Conservation (phyloP, 2,797 vertebrate species). For the Coendou prehensilis region DNA sequence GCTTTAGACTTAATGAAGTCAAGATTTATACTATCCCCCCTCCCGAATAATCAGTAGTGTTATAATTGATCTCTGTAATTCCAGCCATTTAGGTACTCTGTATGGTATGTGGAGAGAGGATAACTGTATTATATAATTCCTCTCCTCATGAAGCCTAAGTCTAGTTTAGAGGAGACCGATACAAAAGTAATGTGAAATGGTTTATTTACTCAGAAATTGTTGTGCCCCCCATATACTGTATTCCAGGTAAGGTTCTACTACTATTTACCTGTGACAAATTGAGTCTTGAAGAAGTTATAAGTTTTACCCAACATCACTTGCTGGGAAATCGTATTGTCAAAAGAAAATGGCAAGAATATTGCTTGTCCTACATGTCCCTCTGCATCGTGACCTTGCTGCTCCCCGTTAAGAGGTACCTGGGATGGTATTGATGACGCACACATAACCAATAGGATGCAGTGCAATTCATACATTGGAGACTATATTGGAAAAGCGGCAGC, state of each 20-base stretch:
- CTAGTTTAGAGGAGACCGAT: neutral
- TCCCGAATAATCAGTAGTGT: neutral
- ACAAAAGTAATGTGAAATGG: neutral
- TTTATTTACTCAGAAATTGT: neutral
- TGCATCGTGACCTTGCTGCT: neutral
- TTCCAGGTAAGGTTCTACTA: neutral
- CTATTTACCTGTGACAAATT: neutral
- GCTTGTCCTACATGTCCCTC: neutral
- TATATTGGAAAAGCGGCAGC: neutral
- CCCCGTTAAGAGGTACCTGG: neutral
- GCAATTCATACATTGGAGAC: neutral
- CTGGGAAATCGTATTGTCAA: neutral
- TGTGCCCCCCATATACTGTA: too few relatives aligned
- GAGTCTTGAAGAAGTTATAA: neutral
- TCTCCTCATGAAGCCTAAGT: neutral
- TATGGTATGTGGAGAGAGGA: neutral
- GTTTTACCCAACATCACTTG: neutral
- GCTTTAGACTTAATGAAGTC: neutral
- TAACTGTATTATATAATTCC: neutral
- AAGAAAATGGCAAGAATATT: neutral
- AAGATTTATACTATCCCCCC: neutral
- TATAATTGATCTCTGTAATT: neutral
- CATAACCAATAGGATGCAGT: neutral
- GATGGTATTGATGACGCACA: neutral
- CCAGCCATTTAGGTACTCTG: neutral